phyloP scores from a whole-genome alignment of 2,113 vertebrate species.

The Catharus fuscescens region DNA sequence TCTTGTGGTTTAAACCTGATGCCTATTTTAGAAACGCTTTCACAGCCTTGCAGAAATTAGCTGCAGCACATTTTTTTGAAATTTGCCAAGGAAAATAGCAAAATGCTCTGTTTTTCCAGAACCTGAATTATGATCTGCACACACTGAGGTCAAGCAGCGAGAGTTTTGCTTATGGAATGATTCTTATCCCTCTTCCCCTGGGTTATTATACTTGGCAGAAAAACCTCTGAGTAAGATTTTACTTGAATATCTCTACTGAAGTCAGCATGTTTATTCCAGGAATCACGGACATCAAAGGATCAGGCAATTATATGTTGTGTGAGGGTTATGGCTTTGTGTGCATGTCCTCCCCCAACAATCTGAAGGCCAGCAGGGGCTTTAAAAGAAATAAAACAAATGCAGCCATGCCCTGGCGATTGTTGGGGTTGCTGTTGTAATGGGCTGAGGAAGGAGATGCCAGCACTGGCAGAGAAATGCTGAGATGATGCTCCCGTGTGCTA shows the following conservation, averaged over 20 bases:
- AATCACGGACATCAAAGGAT: constrained; percentile 36
- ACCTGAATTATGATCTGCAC: constrained; percentile 65
- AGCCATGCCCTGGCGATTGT: fast-evolving
- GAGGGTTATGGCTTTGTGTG: constrained; percentile 30
- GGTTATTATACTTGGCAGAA: constrained; percentile 69
- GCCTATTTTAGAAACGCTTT: constrained; percentile 72
- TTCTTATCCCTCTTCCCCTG: constrained; percentile 67
- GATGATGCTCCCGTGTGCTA: not conserved
- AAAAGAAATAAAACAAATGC: not conserved
- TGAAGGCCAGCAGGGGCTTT: not conserved
- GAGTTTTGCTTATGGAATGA: constrained; percentile 66
- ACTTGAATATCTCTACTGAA: constrained; percentile 68
- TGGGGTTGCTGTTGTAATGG: fast-evolving
- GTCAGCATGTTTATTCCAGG: constrained; percentile 68
- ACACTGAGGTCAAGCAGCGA: constrained; percentile 65
- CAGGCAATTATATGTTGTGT: constrained; percentile 39
- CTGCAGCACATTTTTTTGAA: constrained; percentile 58
- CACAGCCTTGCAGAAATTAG: constrained; percentile 67
- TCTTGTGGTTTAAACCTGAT: constrained; percentile 69
- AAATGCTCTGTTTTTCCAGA: constrained; percentile 64
- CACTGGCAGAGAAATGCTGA: fast-evolving
- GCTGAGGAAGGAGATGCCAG: not conserved
- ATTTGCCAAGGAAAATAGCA: constrained; percentile 72
- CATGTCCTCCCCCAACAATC: not conserved
- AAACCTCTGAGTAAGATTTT: constrained; percentile 68